Evolutionary conservation across 2,113 vertebrate genomes (phyloP).

Genomic region (Cichladusa arquata): DNA sequence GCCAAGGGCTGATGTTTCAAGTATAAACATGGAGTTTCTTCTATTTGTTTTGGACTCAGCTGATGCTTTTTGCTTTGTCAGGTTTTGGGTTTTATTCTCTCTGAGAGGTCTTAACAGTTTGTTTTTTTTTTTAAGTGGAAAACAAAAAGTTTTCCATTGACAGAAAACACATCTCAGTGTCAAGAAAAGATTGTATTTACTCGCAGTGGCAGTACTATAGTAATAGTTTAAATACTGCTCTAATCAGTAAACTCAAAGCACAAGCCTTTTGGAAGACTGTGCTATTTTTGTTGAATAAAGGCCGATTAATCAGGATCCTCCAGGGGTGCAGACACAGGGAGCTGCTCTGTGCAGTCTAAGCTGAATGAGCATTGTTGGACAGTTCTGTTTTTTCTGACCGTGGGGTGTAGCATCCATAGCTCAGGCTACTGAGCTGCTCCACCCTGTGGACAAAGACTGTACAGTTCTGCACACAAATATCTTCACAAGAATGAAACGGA

Average conservation of each 20-base stretch:
- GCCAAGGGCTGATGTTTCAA: neutral
- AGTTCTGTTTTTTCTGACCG: neutral
- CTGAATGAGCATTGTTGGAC: neutral
- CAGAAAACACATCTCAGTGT: neutral
- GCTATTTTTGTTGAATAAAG: neutral
- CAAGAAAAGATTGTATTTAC: neutral
- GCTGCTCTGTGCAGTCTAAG: neutral
- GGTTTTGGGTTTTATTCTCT: neutral
- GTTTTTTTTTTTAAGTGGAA: neutral
- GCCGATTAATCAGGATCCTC: neutral
- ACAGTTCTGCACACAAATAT: neutral
- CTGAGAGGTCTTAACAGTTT: neutral
- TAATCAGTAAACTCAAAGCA: neutral
- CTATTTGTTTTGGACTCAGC: neutral
- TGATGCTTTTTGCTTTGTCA: neutral
- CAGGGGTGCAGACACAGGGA: too few species aligned
- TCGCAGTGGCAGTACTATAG: neutral
- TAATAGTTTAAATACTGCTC: neutral
- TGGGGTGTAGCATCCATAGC: neutral
- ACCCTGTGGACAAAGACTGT: constrained; percentile 35
- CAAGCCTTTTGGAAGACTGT: neutral
- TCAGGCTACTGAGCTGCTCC: constrained; percentile 39
- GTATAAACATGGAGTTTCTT: neutral
- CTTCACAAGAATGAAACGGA: neutral
- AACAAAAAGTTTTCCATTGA: neutral